A percentile compares a stretch with the other conserved stretches of the same genome.
Evolutionary conservation across 2,888 invertebrate genomes (phyloP).

Genomic region (Darwinula stevensoni): DNA sequence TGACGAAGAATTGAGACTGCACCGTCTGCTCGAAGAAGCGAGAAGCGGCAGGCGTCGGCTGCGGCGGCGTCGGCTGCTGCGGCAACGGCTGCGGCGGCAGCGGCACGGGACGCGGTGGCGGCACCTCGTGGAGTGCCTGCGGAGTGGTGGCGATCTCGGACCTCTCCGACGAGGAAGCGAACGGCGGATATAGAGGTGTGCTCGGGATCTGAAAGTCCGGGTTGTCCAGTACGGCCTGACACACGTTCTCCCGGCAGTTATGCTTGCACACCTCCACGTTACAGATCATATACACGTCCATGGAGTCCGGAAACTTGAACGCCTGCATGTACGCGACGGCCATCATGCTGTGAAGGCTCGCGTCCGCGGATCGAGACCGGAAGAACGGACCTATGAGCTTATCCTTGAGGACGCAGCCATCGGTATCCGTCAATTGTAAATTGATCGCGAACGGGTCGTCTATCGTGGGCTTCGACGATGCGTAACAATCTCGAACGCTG

Average conservation of each 20-base stretch:
- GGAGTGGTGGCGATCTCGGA: too few relatives aligned
- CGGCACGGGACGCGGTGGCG: neutral
- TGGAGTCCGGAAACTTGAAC: slow-evolving; percentile 12
- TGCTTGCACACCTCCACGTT: slow-evolving; percentile 12
- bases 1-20: too few relatives aligned
- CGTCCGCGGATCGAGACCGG: slow-evolving; percentile 9
- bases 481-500: slow-evolving; percentile 13
- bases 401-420: slow-evolving; percentile 13
- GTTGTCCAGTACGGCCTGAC: slow-evolving; percentile 5
- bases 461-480: slow-evolving; percentile 10
- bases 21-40: too few relatives aligned
- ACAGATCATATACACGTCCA: slow-evolving; percentile 12
- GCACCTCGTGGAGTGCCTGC: too few relatives aligned
- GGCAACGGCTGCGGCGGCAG: neutral
- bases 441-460: slow-evolving; percentile 7
- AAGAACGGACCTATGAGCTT: slow-evolving; percentile 12
- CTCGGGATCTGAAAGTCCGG: too few relatives aligned
- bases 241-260: slow-evolving; percentile 9
- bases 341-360: slow-evolving; percentile 9
- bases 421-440: slow-evolving; percentile 11
- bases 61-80: neutral
- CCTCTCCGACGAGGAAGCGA: too few relatives aligned
- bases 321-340: slow-evolving; percentile 11
- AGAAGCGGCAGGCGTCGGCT: neutral
- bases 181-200: too few relatives aligned